Percentiles rank a stretch among this genome's conserved stretches.
These are phyloP conservation scores for Phortica variegata DNA, from an alignment of 1,140 invertebrate genomes.

Conservation along the genomic window DNA sequence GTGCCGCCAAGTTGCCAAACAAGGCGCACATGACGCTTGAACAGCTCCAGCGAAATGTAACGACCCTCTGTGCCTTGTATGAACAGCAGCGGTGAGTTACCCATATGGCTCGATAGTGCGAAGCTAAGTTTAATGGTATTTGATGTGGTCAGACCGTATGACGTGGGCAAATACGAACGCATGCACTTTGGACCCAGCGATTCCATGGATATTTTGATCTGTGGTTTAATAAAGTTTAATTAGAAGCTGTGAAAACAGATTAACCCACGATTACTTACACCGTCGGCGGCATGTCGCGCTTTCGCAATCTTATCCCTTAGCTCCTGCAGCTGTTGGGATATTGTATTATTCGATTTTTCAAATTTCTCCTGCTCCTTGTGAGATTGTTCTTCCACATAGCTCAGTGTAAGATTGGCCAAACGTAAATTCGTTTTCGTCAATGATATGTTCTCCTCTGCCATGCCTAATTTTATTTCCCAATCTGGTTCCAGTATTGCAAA, in stretches of 20 bases:
- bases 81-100: conserved; percentile 57
- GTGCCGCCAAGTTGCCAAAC: conserved; percentile 78
- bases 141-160: conserved; percentile 68
- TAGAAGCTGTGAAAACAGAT: conserved; percentile 1
- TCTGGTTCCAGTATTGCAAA: conserved; percentile 61
- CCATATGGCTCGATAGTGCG: conserved; percentile 61
- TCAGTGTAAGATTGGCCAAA: conserved; percentile 59
- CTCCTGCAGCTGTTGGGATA: conserved; percentile 65
- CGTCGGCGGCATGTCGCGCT: conserved; percentile 77
- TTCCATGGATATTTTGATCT: conserved; percentile 81
- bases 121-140: conserved; percentile 71
- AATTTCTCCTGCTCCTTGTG: conserved; percentile 62
- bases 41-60: conserved; percentile 78
- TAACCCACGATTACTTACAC: conserved; percentile 64
- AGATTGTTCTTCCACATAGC: conserved; percentile 58
- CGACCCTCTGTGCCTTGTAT: conserved; percentile 62
- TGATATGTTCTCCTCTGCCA: conserved; percentile 54
- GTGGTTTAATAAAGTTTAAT: conserved; percentile 25
- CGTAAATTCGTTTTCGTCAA: conserved; percentile 46
- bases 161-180: conserved; percentile 68
- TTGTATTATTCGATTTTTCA: conserved; percentile 63
- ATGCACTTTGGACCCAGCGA: conserved; percentile 68
- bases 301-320: conserved; percentile 73
- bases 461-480: conserved; percentile 60
- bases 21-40: conserved; percentile 72